Conservation (phyloP, 2,113 vertebrate species). For the Irena cyanogastra region DNA sequence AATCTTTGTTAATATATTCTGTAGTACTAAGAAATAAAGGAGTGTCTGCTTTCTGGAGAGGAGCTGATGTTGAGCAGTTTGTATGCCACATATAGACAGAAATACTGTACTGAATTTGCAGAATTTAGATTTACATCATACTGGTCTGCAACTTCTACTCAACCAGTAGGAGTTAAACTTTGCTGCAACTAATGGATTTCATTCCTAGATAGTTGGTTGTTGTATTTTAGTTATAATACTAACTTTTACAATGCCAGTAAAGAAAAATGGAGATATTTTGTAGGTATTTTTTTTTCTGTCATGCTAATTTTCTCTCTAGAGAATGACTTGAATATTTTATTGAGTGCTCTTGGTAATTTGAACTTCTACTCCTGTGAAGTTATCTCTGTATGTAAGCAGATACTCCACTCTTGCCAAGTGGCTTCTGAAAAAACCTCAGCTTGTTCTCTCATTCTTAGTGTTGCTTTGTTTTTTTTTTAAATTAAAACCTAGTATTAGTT, state of each 20-base stretch:
- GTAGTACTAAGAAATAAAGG: neutral
- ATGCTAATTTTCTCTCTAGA: neutral
- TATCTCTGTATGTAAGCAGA: neutral
- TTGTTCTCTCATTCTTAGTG: neutral
- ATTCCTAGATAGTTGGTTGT: neutral
- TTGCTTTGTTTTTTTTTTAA: neutral
- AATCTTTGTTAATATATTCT: neutral
- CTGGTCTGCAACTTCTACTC: neutral
- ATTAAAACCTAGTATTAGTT: neutral
- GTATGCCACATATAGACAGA: neutral
- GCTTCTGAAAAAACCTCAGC: neutral
- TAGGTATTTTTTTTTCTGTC: neutral
- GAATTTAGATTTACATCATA: neutral
- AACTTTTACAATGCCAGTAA: neutral
- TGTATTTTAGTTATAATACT: neutral
- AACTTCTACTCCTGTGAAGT: neutral
- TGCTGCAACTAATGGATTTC: neutral
- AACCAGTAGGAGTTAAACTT: neutral
- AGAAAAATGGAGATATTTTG: neutral
- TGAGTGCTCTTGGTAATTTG: neutral
- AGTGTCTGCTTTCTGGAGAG: neutral
- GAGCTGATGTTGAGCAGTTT: neutral
- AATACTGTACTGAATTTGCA: neutral
- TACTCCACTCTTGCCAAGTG: neutral
- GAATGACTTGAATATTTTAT: neutral